phyloP scores from a whole-genome alignment of 2,113 vertebrate genomes.

The Prunella fulvescens region DNA sequence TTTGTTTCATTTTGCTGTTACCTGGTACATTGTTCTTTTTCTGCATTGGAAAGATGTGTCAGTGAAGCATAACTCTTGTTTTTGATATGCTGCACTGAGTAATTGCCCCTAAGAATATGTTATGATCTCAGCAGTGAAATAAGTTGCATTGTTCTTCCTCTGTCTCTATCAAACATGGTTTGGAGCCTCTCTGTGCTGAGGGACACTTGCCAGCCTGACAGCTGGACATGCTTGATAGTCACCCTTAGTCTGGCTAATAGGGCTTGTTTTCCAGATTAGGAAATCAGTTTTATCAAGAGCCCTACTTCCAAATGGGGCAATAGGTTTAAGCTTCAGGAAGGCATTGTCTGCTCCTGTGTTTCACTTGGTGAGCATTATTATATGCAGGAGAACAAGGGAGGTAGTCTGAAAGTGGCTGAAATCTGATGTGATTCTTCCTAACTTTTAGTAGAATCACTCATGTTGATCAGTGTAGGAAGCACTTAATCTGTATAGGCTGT shows the following conservation, averaged over 20 bases:
- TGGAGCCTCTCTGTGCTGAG: not conserved
- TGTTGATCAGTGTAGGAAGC: not conserved
- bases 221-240: not conserved
- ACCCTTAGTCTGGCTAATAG: not conserved
- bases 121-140: constrained; percentile 10
- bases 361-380: not conserved
- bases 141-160: not conserved
- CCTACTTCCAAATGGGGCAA: not conserved
- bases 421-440: fast-evolving
- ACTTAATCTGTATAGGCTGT: not conserved
- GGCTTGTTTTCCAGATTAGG: not conserved
- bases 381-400: not conserved
- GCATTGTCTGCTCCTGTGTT: not conserved
- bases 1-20: not conserved
- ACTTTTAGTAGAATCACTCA: not conserved
- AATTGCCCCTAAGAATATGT: not conserved
- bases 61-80: not conserved
- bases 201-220: constrained; percentile 1
- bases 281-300: not conserved
- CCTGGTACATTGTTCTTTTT: not conserved
- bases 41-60: not conserved
- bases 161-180: not conserved
- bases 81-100: not conserved
- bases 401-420: not conserved
- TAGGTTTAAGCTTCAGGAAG: not conserved